Evolutionary conservation across 2,113 vertebrate genomes (phyloP).

Genomic region (Rhinoptilus africanus): DNA sequence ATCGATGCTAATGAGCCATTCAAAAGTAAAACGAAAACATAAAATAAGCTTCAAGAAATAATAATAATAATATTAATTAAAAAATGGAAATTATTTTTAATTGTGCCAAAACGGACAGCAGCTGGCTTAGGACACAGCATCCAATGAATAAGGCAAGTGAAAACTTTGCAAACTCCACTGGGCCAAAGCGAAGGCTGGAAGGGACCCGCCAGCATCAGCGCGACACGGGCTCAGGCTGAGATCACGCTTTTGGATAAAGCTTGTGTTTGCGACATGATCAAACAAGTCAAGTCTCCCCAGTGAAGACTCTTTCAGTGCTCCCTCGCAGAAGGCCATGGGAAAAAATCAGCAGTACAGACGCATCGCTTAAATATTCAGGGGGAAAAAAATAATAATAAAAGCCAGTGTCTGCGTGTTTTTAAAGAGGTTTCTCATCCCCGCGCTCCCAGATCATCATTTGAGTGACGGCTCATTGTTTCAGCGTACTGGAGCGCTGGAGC

Average conservation of each 20-base stretch:
- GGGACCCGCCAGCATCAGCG: neutral
- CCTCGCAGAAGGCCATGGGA: neutral
- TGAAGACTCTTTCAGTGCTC: neutral
- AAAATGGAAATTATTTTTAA: neutral
- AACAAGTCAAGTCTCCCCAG: neutral
- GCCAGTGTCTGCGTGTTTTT: neutral
- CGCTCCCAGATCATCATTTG: neutral
- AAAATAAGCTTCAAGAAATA: slow-evolving; percentile 57
- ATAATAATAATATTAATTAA: neutral
- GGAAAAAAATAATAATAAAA: neutral
- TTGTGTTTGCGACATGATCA: neutral
- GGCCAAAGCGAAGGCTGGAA: neutral
- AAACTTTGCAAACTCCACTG: neutral
- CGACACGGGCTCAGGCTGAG: neutral
- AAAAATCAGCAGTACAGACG: neutral
- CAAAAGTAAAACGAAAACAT: slow-evolving; percentile 69
- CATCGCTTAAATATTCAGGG: neutral
- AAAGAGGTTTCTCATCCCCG: neutral
- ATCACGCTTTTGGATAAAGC: neutral
- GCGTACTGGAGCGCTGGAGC: neutral
- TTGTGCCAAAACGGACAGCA: slow-evolving; percentile 2
- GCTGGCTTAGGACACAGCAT: neutral
- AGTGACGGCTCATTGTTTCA: slow-evolving; percentile 39
- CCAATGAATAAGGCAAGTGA: neutral
- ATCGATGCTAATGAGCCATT: slow-evolving; percentile 79